Conservation (phyloP, 2,888 invertebrate genomes). For the Tineola bisselliella region DNA sequence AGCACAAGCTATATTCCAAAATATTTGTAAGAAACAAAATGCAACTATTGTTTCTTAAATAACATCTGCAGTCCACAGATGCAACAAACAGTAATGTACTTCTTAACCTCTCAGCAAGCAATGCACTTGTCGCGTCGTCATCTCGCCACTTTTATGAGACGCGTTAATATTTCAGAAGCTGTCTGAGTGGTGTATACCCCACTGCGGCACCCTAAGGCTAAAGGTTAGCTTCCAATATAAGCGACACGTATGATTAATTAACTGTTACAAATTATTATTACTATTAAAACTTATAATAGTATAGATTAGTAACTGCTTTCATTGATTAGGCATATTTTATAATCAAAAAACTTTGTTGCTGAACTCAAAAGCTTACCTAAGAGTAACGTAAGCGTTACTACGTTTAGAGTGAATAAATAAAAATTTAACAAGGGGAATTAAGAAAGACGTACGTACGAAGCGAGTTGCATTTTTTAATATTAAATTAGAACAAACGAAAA, state of each 20-base stretch:
- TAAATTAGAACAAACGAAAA: background rate
- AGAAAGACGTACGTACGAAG: too few relatives aligned
- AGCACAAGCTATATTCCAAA: too few relatives aligned
- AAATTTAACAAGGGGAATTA: background rate
- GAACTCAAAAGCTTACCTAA: background rate
- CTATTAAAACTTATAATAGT: too few relatives aligned
- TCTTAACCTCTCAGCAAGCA: background rate
- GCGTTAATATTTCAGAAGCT: constrained; percentile 11
- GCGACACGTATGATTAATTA: too few relatives aligned
- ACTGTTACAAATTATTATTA: too few relatives aligned
- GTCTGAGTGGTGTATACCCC: constrained; percentile 9
- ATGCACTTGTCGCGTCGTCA: constrained; percentile 2
- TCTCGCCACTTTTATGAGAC: constrained; percentile 1
- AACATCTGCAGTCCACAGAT: background rate
- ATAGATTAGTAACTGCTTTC: too few relatives aligned
- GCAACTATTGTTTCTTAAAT: background rate
- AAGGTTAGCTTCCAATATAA: background rate
- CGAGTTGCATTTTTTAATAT: too few relatives aligned
- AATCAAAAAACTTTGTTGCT: too few relatives aligned
- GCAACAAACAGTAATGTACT: background rate
- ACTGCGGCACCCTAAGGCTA: background rate
- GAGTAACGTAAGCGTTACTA: background rate
- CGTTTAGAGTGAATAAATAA: background rate
- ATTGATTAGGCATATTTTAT: too few relatives aligned
- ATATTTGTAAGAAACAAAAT: too few relatives aligned